Percentiles rank a stretch among this genome's conserved stretches.
These are phyloP conservation scores for Octonoba sinensis DNA, from an alignment of 2,888 invertebrate genomes.

Conservation along the genomic window DNA sequence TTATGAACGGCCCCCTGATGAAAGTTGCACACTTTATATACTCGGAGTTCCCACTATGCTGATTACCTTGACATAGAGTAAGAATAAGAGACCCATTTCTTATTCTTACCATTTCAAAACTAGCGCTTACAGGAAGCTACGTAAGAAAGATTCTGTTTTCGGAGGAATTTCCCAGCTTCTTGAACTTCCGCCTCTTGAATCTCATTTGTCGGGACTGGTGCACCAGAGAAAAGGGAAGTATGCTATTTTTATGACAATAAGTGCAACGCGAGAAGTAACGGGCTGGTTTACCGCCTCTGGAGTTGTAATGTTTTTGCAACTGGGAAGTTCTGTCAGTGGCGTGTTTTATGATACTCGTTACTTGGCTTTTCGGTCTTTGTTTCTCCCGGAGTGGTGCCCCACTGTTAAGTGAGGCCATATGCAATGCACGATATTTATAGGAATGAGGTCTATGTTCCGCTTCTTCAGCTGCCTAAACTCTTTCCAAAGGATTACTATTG, in stretches of 20 bases:
- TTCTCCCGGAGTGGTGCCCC: slow-evolving; percentile 20
- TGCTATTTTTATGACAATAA: slow-evolving; percentile 50
- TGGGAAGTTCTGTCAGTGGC: slow-evolving; percentile 31
- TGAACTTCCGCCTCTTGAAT: slow-evolving; percentile 1
- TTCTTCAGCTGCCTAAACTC: slow-evolving; percentile 11
- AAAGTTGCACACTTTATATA: too few species aligned
- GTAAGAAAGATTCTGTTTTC: neutral
- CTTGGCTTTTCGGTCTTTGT: neutral
- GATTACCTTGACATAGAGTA: too few species aligned
- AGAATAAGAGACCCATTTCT: too few species aligned
- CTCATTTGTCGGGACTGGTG: slow-evolving; percentile 19
- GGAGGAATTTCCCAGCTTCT: neutral
- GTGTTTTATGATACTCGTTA: slow-evolving; percentile 15
- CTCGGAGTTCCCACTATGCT: too few species aligned
- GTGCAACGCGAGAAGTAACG: slow-evolving; percentile 32
- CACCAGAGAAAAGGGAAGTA: neutral
- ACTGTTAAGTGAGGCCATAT: slow-evolving; percentile 7
- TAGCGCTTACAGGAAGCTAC: neutral
- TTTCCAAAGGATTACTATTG: slow-evolving; percentile 25
- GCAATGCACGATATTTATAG: slow-evolving; percentile 58
- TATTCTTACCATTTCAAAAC: too few species aligned
- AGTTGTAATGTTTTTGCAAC: slow-evolving; percentile 38
- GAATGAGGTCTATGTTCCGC: slow-evolving; percentile 29
- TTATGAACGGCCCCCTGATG: too few species aligned
- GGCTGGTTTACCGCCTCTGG: slow-evolving; percentile 36